A percentile compares a stretch with the other conserved stretches of the same genome.
Conservation (phyloP, 2,113 vertebrate species). For the Peromyscus leucopus region DNA sequence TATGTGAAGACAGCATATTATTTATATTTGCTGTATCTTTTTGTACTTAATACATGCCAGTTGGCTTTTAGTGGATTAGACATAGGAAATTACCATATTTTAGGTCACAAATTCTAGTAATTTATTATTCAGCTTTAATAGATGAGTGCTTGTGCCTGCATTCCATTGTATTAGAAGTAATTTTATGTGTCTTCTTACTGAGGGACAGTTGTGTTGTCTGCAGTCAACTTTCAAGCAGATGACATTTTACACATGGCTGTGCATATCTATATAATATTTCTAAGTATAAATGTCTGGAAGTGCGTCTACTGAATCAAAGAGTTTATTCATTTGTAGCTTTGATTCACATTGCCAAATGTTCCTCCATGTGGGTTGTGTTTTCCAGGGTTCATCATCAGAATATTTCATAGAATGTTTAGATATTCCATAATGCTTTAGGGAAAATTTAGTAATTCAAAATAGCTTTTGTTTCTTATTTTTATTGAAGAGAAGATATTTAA, state of each 20-base stretch:
- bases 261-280: background rate
- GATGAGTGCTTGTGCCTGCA: background rate
- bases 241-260: background rate
- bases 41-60: background rate
- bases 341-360: background rate
- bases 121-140: background rate
- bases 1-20: background rate
- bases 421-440: background rate
- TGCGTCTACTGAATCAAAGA: background rate
- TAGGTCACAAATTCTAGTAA: background rate
- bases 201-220: background rate
- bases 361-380: background rate
- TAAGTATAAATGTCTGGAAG: background rate
- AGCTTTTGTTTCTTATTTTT: slow-evolving; percentile 15
- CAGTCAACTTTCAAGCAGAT: background rate
- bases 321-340: slow-evolving; percentile 52
- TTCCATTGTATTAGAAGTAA: background rate
- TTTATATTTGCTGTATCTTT: background rate
- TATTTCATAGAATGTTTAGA: slow-evolving; percentile 27
- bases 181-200: background rate
- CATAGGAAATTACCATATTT: background rate
- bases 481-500: background rate
- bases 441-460: background rate
- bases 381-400: background rate
- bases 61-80: background rate